Base-by-base conservation (phyloP, 2,888 invertebrate genomes). In the Meghimatium bilineatum region DNA sequence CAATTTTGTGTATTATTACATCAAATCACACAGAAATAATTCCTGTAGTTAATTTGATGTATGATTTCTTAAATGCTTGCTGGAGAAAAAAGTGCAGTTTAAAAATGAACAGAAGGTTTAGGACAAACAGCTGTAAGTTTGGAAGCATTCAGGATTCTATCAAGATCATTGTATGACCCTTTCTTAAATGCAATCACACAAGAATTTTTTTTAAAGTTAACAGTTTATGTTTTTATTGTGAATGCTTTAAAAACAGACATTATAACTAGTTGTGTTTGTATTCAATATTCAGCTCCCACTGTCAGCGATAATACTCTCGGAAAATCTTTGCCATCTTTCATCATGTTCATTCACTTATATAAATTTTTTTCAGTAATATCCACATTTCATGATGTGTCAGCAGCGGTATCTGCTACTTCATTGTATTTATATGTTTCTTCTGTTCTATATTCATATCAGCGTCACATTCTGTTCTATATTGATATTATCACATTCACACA, bases 401-500 rank as follows among this genome's bases (percentile, higher is more conserved):
- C 75, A 69, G 52, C 52, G 49, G 44, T 78, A 63, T 49, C 76
- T 74, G 67, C 56, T 80, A 60, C 80, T 75, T 78, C 84, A 66
- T 80, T 78, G 66, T 14, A 32, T 83, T 80, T 80, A 8, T 44
- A 12, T 44, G 72, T 80, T 83, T 63, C 23, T 74, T 80, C 77
- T 84, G 49, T 75, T 80, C 75, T 63, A 82, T 78, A n/a, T 82
- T 76, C 52, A 82, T 82, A 52, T 81, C 52, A 76, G 71, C 26
- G 56, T 44, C n/a, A 80, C 34, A 2, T 56, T 56, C 56, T 56
- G 23, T 56, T 56, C 75, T 63, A 82, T 78, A n/a, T 82, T 76
- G 34, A 82, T 82, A 52, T 81, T 38, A 76, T 44, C n/a, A 80
- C 34, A 2, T 56, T 56, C 56, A 17, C 20, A 14, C 74, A 84